phyloP scores from a whole-genome alignment of 2,113 vertebrate genomes.

The Pavo muticus region DNA sequence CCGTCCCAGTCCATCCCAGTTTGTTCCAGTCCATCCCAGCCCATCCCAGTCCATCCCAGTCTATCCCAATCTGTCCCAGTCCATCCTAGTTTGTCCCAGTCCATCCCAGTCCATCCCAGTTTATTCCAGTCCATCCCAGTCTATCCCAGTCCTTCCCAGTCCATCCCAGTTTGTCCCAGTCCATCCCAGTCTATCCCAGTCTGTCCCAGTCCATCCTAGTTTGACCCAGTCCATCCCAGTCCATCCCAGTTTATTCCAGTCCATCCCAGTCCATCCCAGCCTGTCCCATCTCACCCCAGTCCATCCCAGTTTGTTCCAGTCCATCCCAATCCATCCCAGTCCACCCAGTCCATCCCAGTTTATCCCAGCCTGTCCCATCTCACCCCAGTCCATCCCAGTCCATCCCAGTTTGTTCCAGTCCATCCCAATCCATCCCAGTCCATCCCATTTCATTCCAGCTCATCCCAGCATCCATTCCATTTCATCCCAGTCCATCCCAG shows the following conservation, averaged over 20 bases:
- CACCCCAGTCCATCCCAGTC: neutral
- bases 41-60: neutral
- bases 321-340: no score
- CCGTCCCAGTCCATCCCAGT: neutral
- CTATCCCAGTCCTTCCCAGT: neutral
- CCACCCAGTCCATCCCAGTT: no score
- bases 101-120: neutral
- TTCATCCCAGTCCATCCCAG: neutral
- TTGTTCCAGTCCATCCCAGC: neutral
- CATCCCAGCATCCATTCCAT: no score
- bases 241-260: neutral
- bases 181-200: neutral
- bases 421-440: neutral
- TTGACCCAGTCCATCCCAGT: neutral
- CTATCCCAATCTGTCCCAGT: neutral
- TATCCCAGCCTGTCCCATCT: no score
- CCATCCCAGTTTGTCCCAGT: neutral
- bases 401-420: neutral
- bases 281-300: neutral
- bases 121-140: neutral
- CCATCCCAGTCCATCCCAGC: neutral
- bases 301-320: neutral
- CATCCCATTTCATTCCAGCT: no score
- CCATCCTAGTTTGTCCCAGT: neutral
- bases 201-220: neutral